Base-by-base conservation (phyloP, 2,888 invertebrate genomes). In the Selenia dentaria region DNA sequence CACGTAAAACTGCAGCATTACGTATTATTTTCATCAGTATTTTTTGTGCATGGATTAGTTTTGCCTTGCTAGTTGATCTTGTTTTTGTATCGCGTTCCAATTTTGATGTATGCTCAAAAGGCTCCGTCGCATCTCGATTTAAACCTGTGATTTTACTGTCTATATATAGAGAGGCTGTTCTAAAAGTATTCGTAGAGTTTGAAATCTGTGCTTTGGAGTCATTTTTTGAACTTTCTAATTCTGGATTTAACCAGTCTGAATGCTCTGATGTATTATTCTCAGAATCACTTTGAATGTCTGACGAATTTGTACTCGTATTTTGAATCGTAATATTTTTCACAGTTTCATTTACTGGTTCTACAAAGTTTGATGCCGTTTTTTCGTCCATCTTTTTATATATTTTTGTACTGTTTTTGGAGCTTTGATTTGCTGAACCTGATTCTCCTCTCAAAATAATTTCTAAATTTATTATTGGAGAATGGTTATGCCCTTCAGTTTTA, bases 1-100 rank as follows among this genome's bases (percentile, higher is more conserved):
- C 29, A 14, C 6, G 10, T 13, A 13, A 25, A 25, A 5, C n/a
- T 6, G 32, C 4, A 29, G 9, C 12, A 1, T 26, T 39, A 28
- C 38, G 31, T 24, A 39, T 14, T 27, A 27, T 6, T 9, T 43
- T 18, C 13, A 27, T 27, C 0, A 39, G 8, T 3, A 35, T 6
- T 9, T 14, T 24, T 18, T 28, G 33, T 20, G 33, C 18, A 12
- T 26, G 6, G 8, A 22, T n/a, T 14, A 20, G 22, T 25, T 31
- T 3, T 6, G 6, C 1, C 11, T 28, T 25, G 5, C 8, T 22
- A 8, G 8, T 22, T 22, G 22, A 22, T 22, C 22, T 8, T 8
- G 2, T 8, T 8, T 22, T 8, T 22, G 8, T 22, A 8, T 22
- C 8, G 8, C 8, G 16, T 16, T 16, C 16, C 16, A 16, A 16